Base-by-base conservation (phyloP, 2,797 vertebrate species). In the Hippoglossus hippoglossus region DNA sequence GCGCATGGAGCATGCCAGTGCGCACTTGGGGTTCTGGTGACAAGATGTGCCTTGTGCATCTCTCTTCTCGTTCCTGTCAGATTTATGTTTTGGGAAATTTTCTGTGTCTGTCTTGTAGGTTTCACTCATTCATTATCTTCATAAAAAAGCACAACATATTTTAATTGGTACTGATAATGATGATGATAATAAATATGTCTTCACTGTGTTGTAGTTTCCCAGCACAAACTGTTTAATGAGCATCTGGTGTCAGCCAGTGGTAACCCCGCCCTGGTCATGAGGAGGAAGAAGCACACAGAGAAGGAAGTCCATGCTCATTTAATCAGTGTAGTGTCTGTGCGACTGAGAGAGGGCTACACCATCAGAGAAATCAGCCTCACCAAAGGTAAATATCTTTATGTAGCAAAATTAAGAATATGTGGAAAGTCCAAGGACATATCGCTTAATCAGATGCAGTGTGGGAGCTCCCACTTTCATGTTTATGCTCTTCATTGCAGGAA, bases 161-260 rank as follows among this genome's bases (percentile, higher is more conserved):
- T 44, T 3, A 44, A 47, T 51, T 49, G 28, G 2, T 6, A 11
- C 16, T 21, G 0, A 25, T 34, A n/a, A 34, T n/a, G 12, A 57
- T 6, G 0, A 6, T 61, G 4, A 44, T 47, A 21, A 10, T 31
- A 24, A 56, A 19, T 4, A 16, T 8, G 6, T n/a, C 6, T 66
- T 62, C 1, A 25, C 21, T 72, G 22, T 66, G 60, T 69, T 71
- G 46, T 81, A 99, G 98, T 96, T 79, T 96, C 97, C 26, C 97
- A 99, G 89, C 97, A 99, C 91, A 96, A 96, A 73, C 91, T 99
- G n/a, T 99, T 99, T 87, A 99, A 99, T 2, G 98, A 99, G 89
- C 97, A 99, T 83, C 90, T 99, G 88, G 96, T 99, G 80, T 99
- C 97, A 0, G 96, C 96, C 19, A 99, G 97, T 75, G 97, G 96